Evolutionary conservation across 2,797 vertebrate species (phyloP).

Genomic region (Myotis vivesi): DNA sequence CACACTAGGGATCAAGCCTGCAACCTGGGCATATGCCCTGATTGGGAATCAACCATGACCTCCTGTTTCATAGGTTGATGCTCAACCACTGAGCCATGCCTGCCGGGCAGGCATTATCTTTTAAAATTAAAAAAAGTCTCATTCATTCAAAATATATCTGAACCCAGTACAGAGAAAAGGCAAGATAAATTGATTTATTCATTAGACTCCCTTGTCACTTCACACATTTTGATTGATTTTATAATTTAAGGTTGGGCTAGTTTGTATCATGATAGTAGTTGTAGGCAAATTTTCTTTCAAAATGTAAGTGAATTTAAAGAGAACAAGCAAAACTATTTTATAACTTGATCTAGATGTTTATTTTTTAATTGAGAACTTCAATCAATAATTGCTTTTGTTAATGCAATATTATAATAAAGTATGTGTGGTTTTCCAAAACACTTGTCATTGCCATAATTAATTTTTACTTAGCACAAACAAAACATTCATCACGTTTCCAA

Average conservation of each 20-base stretch:
- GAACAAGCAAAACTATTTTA: not conserved
- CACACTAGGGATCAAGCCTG: too few species aligned
- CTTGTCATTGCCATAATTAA: constrained; percentile 17
- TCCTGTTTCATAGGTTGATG: too few species aligned
- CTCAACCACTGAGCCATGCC: too few species aligned
- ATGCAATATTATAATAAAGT: not conserved
- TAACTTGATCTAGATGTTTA: not conserved
- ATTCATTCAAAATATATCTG: not conserved
- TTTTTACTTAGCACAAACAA: constrained; percentile 52
- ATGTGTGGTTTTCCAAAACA: not conserved
- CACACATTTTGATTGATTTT: not conserved
- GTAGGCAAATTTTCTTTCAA: not conserved
- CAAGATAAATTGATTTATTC: not conserved
- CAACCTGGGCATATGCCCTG: too few species aligned
- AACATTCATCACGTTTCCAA: not conserved
- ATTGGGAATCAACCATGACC: too few species aligned
- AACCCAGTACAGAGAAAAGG: not conserved
- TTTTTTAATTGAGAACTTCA: constrained; percentile 24
- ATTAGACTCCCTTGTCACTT: not conserved
- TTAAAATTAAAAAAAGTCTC: not conserved
- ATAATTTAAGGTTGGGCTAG: not conserved
- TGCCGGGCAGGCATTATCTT: too few species aligned
- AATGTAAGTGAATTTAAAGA: not conserved
- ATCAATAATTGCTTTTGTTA: not conserved
- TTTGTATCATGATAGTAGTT: not conserved